Evolutionary conservation across 2,113 vertebrate species (phyloP), one percentile per base, ranked within the genome.

Genomic region (Hippocampus mohnikei): DNA sequence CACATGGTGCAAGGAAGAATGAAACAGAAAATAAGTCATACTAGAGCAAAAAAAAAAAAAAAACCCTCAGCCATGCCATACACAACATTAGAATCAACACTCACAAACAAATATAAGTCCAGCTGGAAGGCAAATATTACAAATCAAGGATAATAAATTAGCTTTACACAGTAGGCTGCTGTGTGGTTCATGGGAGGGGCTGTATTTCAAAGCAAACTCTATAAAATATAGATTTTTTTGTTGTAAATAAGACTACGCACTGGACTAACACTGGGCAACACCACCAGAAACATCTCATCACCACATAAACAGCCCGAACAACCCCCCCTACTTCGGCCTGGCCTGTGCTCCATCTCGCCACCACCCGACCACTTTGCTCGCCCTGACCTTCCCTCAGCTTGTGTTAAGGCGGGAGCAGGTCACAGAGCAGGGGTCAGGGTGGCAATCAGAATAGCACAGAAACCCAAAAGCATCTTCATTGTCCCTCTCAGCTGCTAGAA

Each of bases 141-240:
- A 90, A 91, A 89, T 85, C 80, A 90, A 87, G 80, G 86, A 92
- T 84, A 92, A 93, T 92, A 93, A 92, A 92, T 93, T 92, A 93
- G 88, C 77, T 70, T 67, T 77, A 87, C 87, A 88, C 85, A 86
- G 81, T 53, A 76, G 69, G 84, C 75, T 77, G 81, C 79, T 89
- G 79, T 88, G 85, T 84, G 77, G 78, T 78, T 86, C 85, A 59
- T 66, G 72, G 65, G 58, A 23, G 70, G 70, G 72, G 33, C 58
- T 37, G 42, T 37, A 50, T 73, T 78, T 81, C 61, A 72, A 83
- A 69, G 80, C 60, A 72, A 85, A 80, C 70, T 71, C 79, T 82
- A 69, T 67, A 70, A 90, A 87, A 85, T 80, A 76, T 78, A 70
- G 52, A 13, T n/a, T 62, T 76, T 77, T n/a, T 79, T 69, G n/a